Base-by-base conservation (phyloP, 2,888 invertebrate genomes). In the Notodonta ziczac region DNA sequence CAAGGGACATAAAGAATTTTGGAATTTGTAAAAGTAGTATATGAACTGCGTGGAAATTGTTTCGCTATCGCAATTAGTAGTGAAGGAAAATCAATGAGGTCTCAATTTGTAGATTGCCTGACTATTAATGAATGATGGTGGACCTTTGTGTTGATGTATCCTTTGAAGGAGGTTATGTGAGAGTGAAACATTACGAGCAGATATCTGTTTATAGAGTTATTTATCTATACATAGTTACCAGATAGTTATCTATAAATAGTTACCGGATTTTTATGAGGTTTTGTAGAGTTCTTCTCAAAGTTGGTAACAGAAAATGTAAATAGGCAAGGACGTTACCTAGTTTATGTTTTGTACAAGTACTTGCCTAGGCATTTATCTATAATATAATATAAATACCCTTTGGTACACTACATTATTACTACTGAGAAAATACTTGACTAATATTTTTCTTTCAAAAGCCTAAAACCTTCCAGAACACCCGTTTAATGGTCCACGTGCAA, bases 61-160 rank as follows among this genome's bases (percentile, higher is more conserved):
- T 67, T 70, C 69, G 79, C 83, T 86, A 86, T 87, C 80, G 89
- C 89, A 90, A 90, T 91, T 89, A 90, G 86, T 88, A 87, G 87
- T 81, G 81, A 83, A 86, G 87, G 85, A 81, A 86, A 89, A 89
- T 90, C 91, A 91, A 89, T 90, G 88, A 87, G 85, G 77, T 70
- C 84, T 85, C 89, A 89, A 89, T 90, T 89, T 77, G 86, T 86
- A 86, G 87, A 91, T 91, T 90, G 84, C 84, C 82, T 82, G 81
- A 71, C 80, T 83, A 82, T 73, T 78, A 88, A 88, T 90, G 90
- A 90, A 81, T 85, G 87, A 87, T 88, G 64, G 82, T 58, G n/a
- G n/a, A 68, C 73, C 75, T 83, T 82, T 78, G 62, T 73, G 78
- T 63, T 74, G 82, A 85, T 87, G 68, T 76, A 83, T 82, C 81